Evolutionary conservation across 2,888 invertebrate genomes (phyloP).

Genomic region (Schrankia costaestrigalis): DNA sequence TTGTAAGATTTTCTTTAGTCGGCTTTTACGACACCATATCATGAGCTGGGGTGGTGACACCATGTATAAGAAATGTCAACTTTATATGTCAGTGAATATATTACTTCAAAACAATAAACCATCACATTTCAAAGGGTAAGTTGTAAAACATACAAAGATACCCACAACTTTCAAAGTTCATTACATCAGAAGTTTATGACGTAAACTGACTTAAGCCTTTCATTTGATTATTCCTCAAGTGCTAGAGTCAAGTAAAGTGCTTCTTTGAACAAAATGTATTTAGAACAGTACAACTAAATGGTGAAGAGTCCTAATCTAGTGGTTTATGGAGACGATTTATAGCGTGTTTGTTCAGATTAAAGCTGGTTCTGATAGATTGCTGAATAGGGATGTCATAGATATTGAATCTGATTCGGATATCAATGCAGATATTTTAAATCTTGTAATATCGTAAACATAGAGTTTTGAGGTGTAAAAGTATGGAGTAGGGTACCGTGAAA

Average conservation of each 20-base stretch:
- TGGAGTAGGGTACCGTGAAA: too few relatives aligned
- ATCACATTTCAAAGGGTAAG: constrained; percentile 19
- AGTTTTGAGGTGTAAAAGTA: too few relatives aligned
- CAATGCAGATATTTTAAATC: too few relatives aligned
- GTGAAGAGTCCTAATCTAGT: constrained; percentile 13
- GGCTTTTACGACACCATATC: too few relatives aligned
- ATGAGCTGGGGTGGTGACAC: too few relatives aligned
- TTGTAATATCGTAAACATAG: too few relatives aligned
- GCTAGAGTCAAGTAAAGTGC: constrained; percentile 18
- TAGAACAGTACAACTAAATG: constrained; percentile 3
- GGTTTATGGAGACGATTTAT: constrained; percentile 16
- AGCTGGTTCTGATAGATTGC: too few relatives aligned
- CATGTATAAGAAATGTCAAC: too few relatives aligned
- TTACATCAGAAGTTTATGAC: constrained; percentile 22
- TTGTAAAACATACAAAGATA: constrained; percentile 10
- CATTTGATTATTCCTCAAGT: constrained; percentile 19
- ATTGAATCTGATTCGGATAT: too few relatives aligned
- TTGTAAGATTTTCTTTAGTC: too few relatives aligned
- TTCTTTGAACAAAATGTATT: constrained; percentile 19
- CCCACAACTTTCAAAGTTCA: constrained; percentile 26
- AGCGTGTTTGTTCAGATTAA: too few relatives aligned
- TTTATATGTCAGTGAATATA: not conserved
- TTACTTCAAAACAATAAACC: constrained; percentile 2
- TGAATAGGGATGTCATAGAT: too few relatives aligned
- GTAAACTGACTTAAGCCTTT: constrained; percentile 10